These are phyloP conservation scores for Triplophysa rosa DNA, from an alignment of 2,113 vertebrate species.

Conservation along the genomic window DNA sequence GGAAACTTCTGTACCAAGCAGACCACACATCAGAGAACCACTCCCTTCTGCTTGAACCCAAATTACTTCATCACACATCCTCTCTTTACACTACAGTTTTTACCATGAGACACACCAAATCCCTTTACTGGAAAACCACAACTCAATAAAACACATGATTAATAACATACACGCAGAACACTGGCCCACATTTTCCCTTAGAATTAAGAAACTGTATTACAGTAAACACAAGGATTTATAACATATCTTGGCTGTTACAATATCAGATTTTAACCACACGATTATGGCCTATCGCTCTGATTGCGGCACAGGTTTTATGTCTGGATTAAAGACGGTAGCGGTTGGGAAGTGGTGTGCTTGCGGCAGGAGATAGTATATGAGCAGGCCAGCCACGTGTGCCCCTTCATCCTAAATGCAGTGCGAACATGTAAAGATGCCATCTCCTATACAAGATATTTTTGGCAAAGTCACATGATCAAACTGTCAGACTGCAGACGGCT, in stretches of 20 bases:
- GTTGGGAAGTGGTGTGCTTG: no score
- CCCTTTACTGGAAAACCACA: not conserved
- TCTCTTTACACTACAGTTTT: not conserved
- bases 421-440: no score
- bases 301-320: no score
- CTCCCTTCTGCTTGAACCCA: not conserved
- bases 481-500: not conserved
- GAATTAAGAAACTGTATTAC: no score
- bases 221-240: no score
- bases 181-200: not conserved
- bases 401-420: no score
- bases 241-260: not conserved
- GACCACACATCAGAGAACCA: not conserved
- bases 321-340: no score
- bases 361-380: no score
- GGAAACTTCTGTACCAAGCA: constrained; percentile 10
- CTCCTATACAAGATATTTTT: not conserved
- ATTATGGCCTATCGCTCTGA: no score
- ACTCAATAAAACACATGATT: not conserved
- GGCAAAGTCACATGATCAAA: not conserved
- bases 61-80: constrained; percentile 22
- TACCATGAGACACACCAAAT: not conserved
- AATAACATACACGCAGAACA: not conserved
- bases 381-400: no score
- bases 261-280: no score